A percentile compares a stretch with the other conserved stretches of the same genome.
These are phyloP conservation scores for Meandrina meandrites DNA, from an alignment of 92 coral and sea anemone species.

Conservation along the genomic window DNA sequence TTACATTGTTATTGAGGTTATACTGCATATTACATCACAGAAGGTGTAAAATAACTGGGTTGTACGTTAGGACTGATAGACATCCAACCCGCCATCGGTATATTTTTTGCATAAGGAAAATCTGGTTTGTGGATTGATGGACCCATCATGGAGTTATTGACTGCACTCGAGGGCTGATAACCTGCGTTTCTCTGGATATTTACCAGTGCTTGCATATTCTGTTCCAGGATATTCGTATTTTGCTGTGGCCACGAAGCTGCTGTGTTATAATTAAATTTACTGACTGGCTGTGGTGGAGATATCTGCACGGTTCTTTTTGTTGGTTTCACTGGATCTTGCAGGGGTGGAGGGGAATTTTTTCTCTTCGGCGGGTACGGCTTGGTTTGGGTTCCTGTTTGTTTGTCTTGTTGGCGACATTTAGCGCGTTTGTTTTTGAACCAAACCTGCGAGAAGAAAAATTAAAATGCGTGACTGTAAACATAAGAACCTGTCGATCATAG, in stretches of 20 bases:
- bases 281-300: background rate
- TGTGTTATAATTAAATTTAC: background rate
- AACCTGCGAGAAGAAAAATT: conserved; percentile 52
- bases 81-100: conserved; percentile 26
- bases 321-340: conserved; percentile 20
- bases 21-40: background rate
- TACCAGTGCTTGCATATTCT: conserved; percentile 23
- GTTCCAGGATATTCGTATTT: conserved; percentile 6
- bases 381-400: conserved; percentile 69
- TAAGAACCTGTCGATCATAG: background rate
- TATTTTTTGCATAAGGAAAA: conserved; percentile 19
- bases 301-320: conserved; percentile 11
- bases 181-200: conserved; percentile 15
- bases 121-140: conserved; percentile 17
- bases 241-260: conserved; percentile 26
- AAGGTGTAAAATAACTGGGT: conserved; percentile 14
- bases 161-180: conserved; percentile 18
- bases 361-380: conserved; percentile 69
- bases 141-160: conserved; percentile 14
- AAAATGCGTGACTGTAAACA: background rate
- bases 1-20: conserved; percentile 2
- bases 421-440: conserved; percentile 99
- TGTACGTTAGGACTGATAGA: conserved; percentile 6
- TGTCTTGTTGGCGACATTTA: conserved; percentile 86
- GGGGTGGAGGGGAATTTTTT: conserved; percentile 28